Evolutionary conservation across 2,888 invertebrate species (phyloP).

Genomic region (Acleris sparsana): DNA sequence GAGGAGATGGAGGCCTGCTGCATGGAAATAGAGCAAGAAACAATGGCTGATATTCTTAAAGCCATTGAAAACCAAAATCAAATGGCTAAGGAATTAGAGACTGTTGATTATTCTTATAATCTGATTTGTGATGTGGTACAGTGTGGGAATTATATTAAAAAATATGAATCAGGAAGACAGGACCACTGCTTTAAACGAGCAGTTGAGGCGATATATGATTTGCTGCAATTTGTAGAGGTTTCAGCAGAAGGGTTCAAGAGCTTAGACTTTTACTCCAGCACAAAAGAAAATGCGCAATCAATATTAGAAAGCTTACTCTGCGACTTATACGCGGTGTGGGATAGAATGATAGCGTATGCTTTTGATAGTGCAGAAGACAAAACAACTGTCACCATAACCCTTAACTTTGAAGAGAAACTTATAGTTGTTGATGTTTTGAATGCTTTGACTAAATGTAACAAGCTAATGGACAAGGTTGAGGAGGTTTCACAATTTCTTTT

Average conservation of each 20-base stretch:
- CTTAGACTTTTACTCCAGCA: constrained; percentile 77
- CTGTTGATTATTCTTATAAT: constrained; percentile 81
- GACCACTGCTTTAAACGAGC: constrained; percentile 68
- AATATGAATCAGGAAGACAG: constrained; percentile 63
- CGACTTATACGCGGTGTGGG: constrained; percentile 77
- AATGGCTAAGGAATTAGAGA: constrained; percentile 81
- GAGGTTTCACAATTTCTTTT: constrained; percentile 84
- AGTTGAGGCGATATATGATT: constrained; percentile 76
- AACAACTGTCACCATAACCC: constrained; percentile 59
- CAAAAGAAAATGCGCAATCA: constrained; percentile 71
- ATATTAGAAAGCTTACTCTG: constrained; percentile 73
- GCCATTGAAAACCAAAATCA: constrained; percentile 85
- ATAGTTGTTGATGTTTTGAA: constrained; percentile 62
- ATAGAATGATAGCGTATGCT: constrained; percentile 72
- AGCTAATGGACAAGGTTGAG: constrained; percentile 72
- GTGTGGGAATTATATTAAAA: constrained; percentile 64
- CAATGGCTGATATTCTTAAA: constrained; percentile 84
- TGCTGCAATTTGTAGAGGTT: constrained; percentile 70
- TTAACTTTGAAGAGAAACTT: constrained; percentile 61
- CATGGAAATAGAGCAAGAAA: constrained; percentile 84
- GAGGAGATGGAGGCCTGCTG: constrained; percentile 82
- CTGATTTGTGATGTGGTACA: constrained; percentile 67
- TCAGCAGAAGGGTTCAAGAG: constrained; percentile 77
- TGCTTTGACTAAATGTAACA: constrained; percentile 71
- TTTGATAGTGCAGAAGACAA: constrained; percentile 53